Evolutionary conservation across 2,888 invertebrate species (phyloP), one percentile per base, ranked within the genome.

Genomic region (Hyposoter didymator): DNA sequence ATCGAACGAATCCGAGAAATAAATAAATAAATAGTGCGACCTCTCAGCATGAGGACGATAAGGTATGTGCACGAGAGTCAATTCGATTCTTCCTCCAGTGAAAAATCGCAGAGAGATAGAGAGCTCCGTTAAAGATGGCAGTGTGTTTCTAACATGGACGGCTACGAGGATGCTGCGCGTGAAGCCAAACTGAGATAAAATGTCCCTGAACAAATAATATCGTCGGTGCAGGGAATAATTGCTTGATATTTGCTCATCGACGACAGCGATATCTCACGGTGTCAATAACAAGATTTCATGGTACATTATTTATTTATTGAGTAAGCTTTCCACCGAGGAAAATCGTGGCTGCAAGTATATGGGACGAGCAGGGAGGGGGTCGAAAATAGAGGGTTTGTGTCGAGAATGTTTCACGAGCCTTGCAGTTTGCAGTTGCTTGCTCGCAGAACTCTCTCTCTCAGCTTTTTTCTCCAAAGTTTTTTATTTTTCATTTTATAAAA

Each of bases 111-210:
- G 22, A 55, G 67, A 75, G 59, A 55, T 39, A 81, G 45, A 55
- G n/a, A 81, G 59, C 55, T 67, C 70, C 84, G 73, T 84, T 88
- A 91, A 91, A 91, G 91, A 91, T 92, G 91, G 91, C 90, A 91
- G 91, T 89, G 88, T 84, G 45, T 70, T 87, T 80, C 87, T 87
- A 88, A 87, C 73, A 87, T 87, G 88, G 89, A 88, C 87, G 88
- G 80, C 80, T 76, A 74, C 72, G 84, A 87, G 78, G 90, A 90
- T 90, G 90, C 90, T 90, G 90, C 85, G 90, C 85, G 87, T 88
- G 88, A 84, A 87, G 85, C 88, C 22, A 52, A 70, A 74, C 72
- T 52, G 45, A 2, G n/a, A 35, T 28, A 17, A 55, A 74, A 73
- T 49, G 17, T 69, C 39, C 72, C 55, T 69, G 47, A 43, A 55